Evolutionary conservation across 2,888 invertebrate genomes (phyloP), one percentile per base, ranked within the genome.

Genomic region (Empis stercorea): DNA sequence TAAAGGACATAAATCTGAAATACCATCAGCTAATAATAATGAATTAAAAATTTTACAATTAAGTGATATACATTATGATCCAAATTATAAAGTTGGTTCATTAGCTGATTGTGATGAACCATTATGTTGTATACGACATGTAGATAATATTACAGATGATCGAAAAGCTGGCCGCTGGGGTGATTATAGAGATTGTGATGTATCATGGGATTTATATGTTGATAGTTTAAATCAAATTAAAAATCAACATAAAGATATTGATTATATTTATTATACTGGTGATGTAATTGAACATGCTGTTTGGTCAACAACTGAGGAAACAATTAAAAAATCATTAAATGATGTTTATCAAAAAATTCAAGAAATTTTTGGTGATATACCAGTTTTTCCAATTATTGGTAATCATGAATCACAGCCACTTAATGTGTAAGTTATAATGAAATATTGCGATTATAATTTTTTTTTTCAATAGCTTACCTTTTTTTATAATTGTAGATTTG

Each of bases 371-470:
- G 78, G 73, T 1, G 58, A 76, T 39, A 76, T 75, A n/a, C 72
- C 75, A 0, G 74, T 88, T 1, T 78, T 76, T 59, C 79, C 85
- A 16, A 74, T 79, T 11, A 66, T 88, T 49, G 91, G 89, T 23
- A 92, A 92, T 64, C 91, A 92, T 55, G 91, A 91, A 67, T 76
- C 84, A 46, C 80, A 84, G 57, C 92, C 93, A 1, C 70, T 84
- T 9, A 87, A 92, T 69, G 76, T 81, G 91, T 92, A 71, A 76
- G 79, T 68, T 40, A 13, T 3, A 20, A 4, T 20, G 4, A 20
- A 20, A 20, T 20, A 20, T 20, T n/a, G n/a, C n/a, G n/a, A n/a
- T n/a, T n/a, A n/a, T n/a, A n/a, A n/a, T n/a, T n/a, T n/a, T n/a
- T n/a, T n/a, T n/a, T n/a, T n/a, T n/a, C n/a, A n/a, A 20, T 20